Base-by-base conservation (phyloP, 1,140 invertebrate genomes). In the Zophobas atratus region DNA sequence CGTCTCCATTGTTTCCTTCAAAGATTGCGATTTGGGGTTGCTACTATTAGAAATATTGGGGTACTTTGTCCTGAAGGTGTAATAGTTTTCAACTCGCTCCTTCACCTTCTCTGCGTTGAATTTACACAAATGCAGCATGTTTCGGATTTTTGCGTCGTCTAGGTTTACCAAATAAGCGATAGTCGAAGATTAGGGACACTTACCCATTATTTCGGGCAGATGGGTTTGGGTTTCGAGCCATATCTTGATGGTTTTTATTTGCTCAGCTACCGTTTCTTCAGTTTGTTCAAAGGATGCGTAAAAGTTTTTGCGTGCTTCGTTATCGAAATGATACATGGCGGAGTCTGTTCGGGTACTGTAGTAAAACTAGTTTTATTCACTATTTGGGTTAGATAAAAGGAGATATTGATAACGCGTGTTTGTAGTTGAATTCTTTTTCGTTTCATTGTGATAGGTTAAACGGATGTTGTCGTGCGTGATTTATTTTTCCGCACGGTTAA, bases 51-150 rank as follows among this genome's bases (percentile, higher is more conserved):
- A 76, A 1, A 76, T 6, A 41, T 76, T 55, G 38, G 74, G 74
- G 4, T 20, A 34, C 36, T 60, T 3, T 1, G 8, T 34, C 35
- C 74, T 53, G 34, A 63, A 38, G 6, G 74, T 74, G 32, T 74
- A 74, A 8, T 74, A 74, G 51, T 56, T 74, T 8, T 74, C 72
- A 2, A 74, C 43, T 46, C 60, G 38, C 20, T 43, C n/a, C 48
- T 76, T 76, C 32, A 55, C 43, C 20, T 46, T 38, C 63, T 76
- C 74, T 20, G 60, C 60, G 1, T 55, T 76, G 34, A 32, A 56
- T 20, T 56, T 56, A n/a, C 20, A 4, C 53, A 56, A 5, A 32
- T 5, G 3, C 20, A 56, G 20, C 3, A 56, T 5, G 20, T 56
- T 56, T 56, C 20, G 3, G 34, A 56, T 56, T 20, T 46, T 35